These are phyloP conservation scores for Patiria miniata DNA, from an alignment of 35 echinoderm and acorn worm species.

Conservation along the genomic window DNA sequence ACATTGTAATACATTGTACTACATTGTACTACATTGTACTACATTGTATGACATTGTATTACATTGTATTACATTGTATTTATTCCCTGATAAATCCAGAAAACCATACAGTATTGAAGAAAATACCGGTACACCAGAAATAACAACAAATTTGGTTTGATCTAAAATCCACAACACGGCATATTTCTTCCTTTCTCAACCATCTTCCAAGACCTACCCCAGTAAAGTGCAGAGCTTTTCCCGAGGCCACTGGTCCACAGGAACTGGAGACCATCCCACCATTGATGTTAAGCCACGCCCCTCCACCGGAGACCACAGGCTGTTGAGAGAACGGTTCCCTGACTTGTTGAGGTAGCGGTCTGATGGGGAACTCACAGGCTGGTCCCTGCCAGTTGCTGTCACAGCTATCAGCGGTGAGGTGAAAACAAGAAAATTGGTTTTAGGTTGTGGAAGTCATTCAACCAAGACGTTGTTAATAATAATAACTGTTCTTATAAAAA, in stretches of 20 bases:
- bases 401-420: constrained; percentile 55
- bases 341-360: constrained; percentile 59
- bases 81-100: no score
- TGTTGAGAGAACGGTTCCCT: constrained; percentile 68
- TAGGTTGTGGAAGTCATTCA: background rate
- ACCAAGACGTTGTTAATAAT: background rate
- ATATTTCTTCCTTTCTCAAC: no score
- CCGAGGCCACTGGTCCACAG: constrained; percentile 87
- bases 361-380: constrained; percentile 59
- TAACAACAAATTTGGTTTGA: no score
- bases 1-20: no score
- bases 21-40: no score
- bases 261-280: constrained; percentile 56
- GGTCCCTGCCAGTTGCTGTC: constrained; percentile 73
- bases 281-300: constrained; percentile 64
- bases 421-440: background rate
- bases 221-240: constrained; percentile 73
- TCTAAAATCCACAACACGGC: no score
- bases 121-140: no score
- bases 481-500: background rate
- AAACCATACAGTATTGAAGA: no score
- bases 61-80: no score
- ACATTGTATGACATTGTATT: no score
- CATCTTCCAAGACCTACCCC: constrained; percentile 64
- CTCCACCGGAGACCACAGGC: constrained; percentile 4